phyloP scores from a whole-genome alignment of 1,140 invertebrate species.

The Drosophila gunungcola region DNA sequence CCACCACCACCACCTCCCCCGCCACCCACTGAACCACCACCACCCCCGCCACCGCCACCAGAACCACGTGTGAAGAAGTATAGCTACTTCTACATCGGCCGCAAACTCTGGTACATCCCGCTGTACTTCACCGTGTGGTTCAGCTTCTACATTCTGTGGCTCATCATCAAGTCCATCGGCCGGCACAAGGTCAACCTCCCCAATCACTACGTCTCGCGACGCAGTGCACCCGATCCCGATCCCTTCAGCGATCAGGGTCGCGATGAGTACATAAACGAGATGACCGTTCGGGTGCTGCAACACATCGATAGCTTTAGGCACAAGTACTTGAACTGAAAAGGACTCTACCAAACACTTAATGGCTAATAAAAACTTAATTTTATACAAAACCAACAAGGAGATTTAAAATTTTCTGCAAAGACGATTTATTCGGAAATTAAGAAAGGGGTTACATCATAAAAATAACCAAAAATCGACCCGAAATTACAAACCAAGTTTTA shows the following conservation, averaged over 20 bases:
- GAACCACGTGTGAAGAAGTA: constrained; percentile 90
- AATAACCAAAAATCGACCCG: too few species aligned
- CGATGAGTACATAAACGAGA: constrained; percentile 72
- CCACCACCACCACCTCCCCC: constrained; percentile 84
- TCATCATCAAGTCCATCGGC: constrained; percentile 91
- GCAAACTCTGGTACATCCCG: constrained; percentile 93
- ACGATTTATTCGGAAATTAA: too few species aligned
- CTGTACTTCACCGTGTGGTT: constrained; percentile 94
- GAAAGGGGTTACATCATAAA: too few species aligned
- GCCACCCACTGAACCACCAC: constrained; percentile 84
- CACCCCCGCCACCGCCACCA: constrained; percentile 86
- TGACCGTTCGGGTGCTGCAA: constrained; percentile 78
- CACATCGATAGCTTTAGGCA: constrained; percentile 81
- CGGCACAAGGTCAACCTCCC: constrained; percentile 88
- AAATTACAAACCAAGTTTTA: too few species aligned
- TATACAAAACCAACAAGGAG: not conserved
- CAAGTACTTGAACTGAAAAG: constrained; percentile 73
- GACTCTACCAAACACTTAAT: constrained; percentile 48
- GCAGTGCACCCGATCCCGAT: constrained; percentile 63
- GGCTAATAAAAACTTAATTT: constrained; percentile 54
- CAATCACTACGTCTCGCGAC: constrained; percentile 75
- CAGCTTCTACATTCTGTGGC: constrained; percentile 90
- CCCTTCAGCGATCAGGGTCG: constrained; percentile 51
- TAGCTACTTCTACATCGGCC: constrained; percentile 92
- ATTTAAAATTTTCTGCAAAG: not conserved